These are phyloP conservation scores for Alouatta palliata DNA, from an alignment of 2,113 vertebrate genomes.

Conservation along the genomic window DNA sequence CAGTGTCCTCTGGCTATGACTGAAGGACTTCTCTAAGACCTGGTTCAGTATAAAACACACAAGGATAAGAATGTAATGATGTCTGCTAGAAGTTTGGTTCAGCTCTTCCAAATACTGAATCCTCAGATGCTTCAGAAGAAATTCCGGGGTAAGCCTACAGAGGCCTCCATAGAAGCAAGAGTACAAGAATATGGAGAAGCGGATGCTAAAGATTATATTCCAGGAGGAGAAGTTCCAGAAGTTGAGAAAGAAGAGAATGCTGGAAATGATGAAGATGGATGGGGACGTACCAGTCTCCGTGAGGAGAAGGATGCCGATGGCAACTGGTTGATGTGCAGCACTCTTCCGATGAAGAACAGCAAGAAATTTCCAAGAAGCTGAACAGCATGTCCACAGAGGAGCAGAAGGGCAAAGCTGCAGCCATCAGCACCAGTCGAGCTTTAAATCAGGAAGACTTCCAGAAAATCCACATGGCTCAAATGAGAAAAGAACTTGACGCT, in stretches of 20 bases:
- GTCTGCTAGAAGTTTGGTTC: constrained; percentile 94
- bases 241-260: constrained; percentile 84
- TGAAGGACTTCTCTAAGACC: constrained; percentile 95
- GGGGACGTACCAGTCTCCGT: constrained; percentile 93
- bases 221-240: constrained; percentile 95
- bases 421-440: constrained; percentile 91
- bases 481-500: constrained; percentile 91
- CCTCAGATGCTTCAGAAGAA: constrained; percentile 95
- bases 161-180: constrained; percentile 91
- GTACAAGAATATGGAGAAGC: constrained; percentile 94
- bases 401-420: constrained; percentile 90
- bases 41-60: constrained; percentile 94
- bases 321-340: constrained; percentile 96
- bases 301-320: constrained; percentile 88
- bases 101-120: constrained; percentile 95
- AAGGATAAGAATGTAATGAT: constrained; percentile 99
- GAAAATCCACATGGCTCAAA: constrained; percentile 95
- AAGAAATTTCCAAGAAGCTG: constrained; percentile 89
- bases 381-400: constrained; percentile 89
- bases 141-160: constrained; percentile 95
- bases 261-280: constrained; percentile 86
- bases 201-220: constrained; percentile 95
- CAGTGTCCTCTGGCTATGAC: constrained; percentile 94
- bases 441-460: constrained; percentile 97
- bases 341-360: constrained; percentile 94